A percentile compares a stretch with the other conserved stretches of the same genome.
These are phyloP conservation scores for Oryzias sinensis DNA, from an alignment of 2,797 vertebrate genomes.

Conservation along the genomic window DNA sequence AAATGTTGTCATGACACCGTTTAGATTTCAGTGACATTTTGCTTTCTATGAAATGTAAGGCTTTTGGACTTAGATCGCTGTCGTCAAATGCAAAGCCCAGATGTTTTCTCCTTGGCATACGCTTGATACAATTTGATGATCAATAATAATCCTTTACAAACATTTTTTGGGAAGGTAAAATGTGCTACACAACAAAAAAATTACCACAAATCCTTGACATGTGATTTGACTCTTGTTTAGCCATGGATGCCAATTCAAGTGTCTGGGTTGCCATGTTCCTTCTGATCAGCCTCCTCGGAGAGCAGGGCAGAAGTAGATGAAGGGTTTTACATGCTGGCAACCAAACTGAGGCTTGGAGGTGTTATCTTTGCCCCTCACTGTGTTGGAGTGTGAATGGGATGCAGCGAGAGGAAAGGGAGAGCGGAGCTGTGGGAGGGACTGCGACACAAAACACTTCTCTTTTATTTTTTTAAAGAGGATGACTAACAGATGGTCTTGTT, in stretches of 20 bases:
- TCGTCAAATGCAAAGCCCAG: background rate
- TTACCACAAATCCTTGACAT: constrained; percentile 28
- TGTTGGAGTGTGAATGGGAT: constrained; percentile 44
- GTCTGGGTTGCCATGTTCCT: constrained; percentile 60
- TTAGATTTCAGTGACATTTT: background rate
- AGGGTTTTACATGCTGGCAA: constrained; percentile 73
- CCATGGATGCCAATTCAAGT: constrained; percentile 53
- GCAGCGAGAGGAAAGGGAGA: constrained; percentile 20
- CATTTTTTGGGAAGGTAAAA: background rate
- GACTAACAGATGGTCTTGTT: constrained; percentile 85
- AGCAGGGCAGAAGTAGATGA: constrained; percentile 55
- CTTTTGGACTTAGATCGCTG: background rate
- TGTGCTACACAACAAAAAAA: background rate
- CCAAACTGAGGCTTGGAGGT: constrained; percentile 73
- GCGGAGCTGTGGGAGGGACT: constrained; percentile 51
- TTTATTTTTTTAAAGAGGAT: constrained; percentile 64
- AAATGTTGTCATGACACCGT: background rate
- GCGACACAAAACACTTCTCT: constrained; percentile 48
- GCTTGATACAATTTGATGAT: background rate
- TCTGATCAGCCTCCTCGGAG: constrained; percentile 65
- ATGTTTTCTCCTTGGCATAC: too few species aligned
- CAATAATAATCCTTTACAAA: background rate
- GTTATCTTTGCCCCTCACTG: constrained; percentile 74
- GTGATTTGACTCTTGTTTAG: constrained; percentile 39
- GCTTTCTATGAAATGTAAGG: background rate